A percentile compares a stretch with the other conserved stretches of the same genome.
Evolutionary conservation across 2,888 invertebrate species (phyloP).

Genomic region (Phyto melanocephala): DNA sequence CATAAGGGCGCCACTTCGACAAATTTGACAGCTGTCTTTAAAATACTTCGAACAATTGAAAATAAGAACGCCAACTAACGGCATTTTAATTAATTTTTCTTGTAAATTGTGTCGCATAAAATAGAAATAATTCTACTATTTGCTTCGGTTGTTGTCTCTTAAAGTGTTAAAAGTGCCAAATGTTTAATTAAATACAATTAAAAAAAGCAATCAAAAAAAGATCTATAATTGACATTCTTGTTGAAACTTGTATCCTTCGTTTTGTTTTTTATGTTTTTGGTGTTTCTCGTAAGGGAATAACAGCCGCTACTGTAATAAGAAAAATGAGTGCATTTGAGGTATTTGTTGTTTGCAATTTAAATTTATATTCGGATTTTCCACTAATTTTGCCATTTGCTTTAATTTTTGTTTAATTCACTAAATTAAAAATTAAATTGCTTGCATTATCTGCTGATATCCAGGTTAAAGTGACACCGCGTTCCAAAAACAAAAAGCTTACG

Average conservation of each 20-base stretch:
- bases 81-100: constrained; percentile 42
- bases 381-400: not conserved
- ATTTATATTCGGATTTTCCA: constrained; percentile 4
- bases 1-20: constrained; percentile 44
- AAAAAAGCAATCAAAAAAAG: not conserved
- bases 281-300: not conserved
- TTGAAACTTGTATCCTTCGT: not conserved
- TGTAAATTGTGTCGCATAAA: constrained; percentile 1
- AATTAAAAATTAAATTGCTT: not conserved
- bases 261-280: not conserved
- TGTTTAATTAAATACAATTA: not conserved
- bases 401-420: too few relatives aligned
- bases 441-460: not conserved
- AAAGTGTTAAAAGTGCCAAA: constrained; percentile 5
- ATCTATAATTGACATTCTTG: constrained; percentile 21
- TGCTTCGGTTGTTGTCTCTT: not conserved
- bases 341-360: constrained; percentile 25
- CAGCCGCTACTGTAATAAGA: not conserved
- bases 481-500: constrained; percentile 73
- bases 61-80: constrained; percentile 55
- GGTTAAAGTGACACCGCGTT: constrained; percentile 77
- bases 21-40: constrained; percentile 53
- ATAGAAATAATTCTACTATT: not conserved
- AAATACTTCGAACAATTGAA: constrained; percentile 58
- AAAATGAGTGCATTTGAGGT: constrained; percentile 78